A percentile compares a stretch with the other conserved stretches of the same genome.
Evolutionary conservation across 2,113 vertebrate genomes (phyloP).

Genomic region (Eidolon helvum): DNA sequence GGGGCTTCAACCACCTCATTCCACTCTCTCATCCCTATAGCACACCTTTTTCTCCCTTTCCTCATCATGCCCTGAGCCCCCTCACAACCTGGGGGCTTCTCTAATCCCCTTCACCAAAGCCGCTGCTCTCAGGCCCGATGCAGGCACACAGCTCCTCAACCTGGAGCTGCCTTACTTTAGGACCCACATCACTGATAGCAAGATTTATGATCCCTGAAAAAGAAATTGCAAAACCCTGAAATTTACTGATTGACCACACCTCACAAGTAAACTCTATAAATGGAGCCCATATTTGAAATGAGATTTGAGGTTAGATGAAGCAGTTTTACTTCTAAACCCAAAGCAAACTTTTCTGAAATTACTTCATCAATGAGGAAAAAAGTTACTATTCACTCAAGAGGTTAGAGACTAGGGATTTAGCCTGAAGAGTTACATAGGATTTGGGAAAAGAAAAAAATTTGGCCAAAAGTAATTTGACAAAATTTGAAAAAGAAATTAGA

Average conservation of each 20-base stretch:
- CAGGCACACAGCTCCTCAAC: not conserved
- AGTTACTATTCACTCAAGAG: not conserved
- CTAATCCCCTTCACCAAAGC: not conserved
- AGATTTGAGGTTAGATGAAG: not conserved
- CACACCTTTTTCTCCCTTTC: accelerated
- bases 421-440: not conserved
- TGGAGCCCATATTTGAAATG: not conserved
- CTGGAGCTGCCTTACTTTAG: not conserved
- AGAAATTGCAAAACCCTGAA: not conserved
- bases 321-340: not conserved
- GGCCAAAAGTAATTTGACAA: not conserved
- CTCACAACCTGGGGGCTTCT: not conserved
- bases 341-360: conserved; percentile 9
- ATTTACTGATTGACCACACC: not conserved
- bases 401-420: not conserved
- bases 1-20: too few species aligned
- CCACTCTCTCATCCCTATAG: accelerated
- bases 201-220: not conserved
- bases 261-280: not conserved
- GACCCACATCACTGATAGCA: not conserved
- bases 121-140: not conserved
- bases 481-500: conserved; percentile 32
- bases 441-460: not conserved
- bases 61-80: not conserved
- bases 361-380: not conserved